Evolutionary conservation across 2,888 invertebrate genomes (phyloP), one percentile per base, ranked within the genome.

Genomic region (Diabrotica balteata): DNA sequence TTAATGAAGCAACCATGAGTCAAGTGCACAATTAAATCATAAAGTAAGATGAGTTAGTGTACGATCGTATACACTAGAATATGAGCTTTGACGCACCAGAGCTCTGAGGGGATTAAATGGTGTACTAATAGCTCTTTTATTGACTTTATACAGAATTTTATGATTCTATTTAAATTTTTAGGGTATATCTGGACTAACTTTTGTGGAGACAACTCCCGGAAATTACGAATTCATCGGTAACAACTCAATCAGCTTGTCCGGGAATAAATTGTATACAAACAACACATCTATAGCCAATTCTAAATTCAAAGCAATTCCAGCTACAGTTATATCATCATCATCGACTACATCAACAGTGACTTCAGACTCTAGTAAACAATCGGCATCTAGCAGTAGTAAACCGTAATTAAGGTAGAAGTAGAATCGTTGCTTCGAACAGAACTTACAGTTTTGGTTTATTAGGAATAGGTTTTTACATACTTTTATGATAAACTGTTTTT

Each of bases 131-230:
- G 32, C 32, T 32, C 4, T 32, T 32, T 32, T 32, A 32, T 32
- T 32, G 32, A 32, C 32, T 32, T 1, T 4, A 32, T 32, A 32
- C 5, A 32, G 5, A 0, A 32, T 32, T 32, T 32, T 32, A 32
- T 2, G 32, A 32, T 2, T 32, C 32, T 32, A 4, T 32, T 32
- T 32, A 32, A 32, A 4, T 32, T 32, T 32, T 32, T 32, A 32
- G 32, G 32, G 32, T 32, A 32, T 32, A 32, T 59, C 74, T 2
- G 77, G 78, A 46, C 69, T 81, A 65, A 80, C 81, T 22, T 75
- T 82, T 59, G 79, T 81, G 46, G 81, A 81, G 71, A 77, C 80
- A 0, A 76, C 80, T 0, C 80, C 81, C 0, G 82, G 82, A 49
- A 80, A 79, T 66, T 82, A 75, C 66, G 81, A 82, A 71, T 69